Base-by-base conservation (phyloP, 2,113 vertebrate species). In the Gopherus evgoodei region DNA sequence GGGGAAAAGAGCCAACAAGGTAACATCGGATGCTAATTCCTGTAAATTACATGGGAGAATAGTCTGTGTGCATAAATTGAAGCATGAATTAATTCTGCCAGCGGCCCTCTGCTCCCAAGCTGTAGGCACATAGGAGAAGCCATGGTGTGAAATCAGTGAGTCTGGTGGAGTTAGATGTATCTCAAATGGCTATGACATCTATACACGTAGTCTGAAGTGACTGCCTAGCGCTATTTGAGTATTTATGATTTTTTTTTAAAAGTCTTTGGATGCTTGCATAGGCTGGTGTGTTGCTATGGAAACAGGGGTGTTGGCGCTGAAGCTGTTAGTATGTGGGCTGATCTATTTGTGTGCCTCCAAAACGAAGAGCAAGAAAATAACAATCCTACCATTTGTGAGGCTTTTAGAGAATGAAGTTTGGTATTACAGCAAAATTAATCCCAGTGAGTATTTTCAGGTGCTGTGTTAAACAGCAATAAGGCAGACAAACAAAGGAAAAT, bases 281-380 rank as follows among this genome's bases (percentile, higher is more conserved):
- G 93, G 91, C 94, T 96, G 90, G 3, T 75, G 56, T 0, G 96
- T 98, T 98, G 93, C 97, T 94, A 98, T 98, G 96, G 98, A 94
- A 94, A 98, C 97, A 1, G 3, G 80, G 81, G 86, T 97, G 95
- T 96, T 92, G 94, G 93, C 5, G 0, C 93, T 1, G 47, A 92
- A 94, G 89, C 49, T 6, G 69, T 96, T 81, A 92, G 96, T 93
- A 93, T 96, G 98, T 53, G 44, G 90, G 89, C 95, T 93, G 92
- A 92, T 97, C 90, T 97, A 96, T 97, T 97, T 97, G 93, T 85
- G 42, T 91, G 93, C 69, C 76, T 97, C 86, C 14, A 6, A 89
- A 97, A 93, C 0, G 2, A 90, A 91, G 89, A 88, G 79, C 84
- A 92, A 93, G 95, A 93, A 92, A 93, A 38, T 38, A 72, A 38